Evolutionary conservation across 2,888 invertebrate species (phyloP), one percentile per base, ranked within the genome.

Genomic region (Leucoma salicis): DNA sequence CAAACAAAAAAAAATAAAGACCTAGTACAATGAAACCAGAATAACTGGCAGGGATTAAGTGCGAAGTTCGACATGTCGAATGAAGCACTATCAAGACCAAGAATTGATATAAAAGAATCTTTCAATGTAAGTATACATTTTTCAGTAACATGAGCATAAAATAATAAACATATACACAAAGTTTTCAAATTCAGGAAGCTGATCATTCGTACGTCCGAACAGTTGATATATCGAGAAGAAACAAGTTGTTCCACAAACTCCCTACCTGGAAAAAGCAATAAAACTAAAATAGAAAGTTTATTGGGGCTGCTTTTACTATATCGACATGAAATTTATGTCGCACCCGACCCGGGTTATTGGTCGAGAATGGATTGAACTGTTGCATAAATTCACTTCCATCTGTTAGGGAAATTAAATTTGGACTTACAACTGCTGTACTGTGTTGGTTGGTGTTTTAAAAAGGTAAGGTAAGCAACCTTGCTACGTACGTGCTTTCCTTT

Each of bases 201-300:
- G 55, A 63, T 57, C 53, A 49, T 52, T 48, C 44, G 33, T 32
- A 27, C 31, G 52, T 45, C 46, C 31, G 38, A 42, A 43, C 31
- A 31, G 40, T 42, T 56, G 60, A 61, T 49, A 53, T 54, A 54
- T 50, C 42, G 53, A 47, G 46, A 46, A 6, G 38, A 35, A 45
- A 49, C 42, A 46, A 57, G 53, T 58, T 58, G 57, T 59, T 63
- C 63, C 60, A 60, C 59, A 63, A 56, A 63, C 64, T 57, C 53
- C 47, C 55, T 57, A 63, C 64, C 61, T 49, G 66, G 56, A 37
- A 44, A 29, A 41, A 45, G 61, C 56, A 63, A 67, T 73, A 73
- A 73, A 73, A 73, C 66, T 70, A 63, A 71, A 73, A 71, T 71
- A 66, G 69, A 66, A 70, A 69, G 66, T 73, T 73, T 71, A 70